phyloP scores from a whole-genome alignment of 1,140 invertebrate species.

The Pteromalus puparum region DNA sequence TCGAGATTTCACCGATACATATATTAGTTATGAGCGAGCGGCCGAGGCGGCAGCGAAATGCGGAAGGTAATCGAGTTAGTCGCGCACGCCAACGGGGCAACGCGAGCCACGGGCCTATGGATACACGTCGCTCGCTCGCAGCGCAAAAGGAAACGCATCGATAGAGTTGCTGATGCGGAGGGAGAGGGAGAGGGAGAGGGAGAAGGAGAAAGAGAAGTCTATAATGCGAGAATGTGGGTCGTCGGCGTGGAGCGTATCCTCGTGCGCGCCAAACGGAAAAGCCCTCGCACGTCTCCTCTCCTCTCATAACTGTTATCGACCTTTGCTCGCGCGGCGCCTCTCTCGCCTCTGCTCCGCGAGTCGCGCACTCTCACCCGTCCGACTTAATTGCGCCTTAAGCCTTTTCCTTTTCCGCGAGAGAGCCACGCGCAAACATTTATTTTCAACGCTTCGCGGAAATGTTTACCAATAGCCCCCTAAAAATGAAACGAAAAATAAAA shows the following conservation, averaged over 20 bases:
- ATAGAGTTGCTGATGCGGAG: background rate
- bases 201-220: background rate
- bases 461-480: too few relatives aligned
- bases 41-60: background rate
- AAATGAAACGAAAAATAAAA: too few relatives aligned
- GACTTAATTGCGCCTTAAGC: too few relatives aligned
- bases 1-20: too few relatives aligned
- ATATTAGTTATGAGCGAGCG: too few relatives aligned
- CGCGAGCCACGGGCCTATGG: background rate
- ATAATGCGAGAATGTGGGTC: background rate
- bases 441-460: too few relatives aligned
- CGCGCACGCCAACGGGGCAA: background rate
- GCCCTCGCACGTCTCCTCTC: background rate
- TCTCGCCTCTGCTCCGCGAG: background rate
- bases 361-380: too few relatives aligned
- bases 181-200: background rate
- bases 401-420: too few relatives aligned
- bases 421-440: too few relatives aligned
- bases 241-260: background rate
- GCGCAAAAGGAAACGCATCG: background rate
- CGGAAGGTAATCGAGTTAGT: background rate
- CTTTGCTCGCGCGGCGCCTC: background rate
- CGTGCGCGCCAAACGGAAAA: background rate
- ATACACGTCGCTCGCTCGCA: background rate
- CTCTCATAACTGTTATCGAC: background rate